These are phyloP conservation scores for Oncorhynchus keta DNA, from an alignment of 2,113 vertebrate species.

Conservation along the genomic window DNA sequence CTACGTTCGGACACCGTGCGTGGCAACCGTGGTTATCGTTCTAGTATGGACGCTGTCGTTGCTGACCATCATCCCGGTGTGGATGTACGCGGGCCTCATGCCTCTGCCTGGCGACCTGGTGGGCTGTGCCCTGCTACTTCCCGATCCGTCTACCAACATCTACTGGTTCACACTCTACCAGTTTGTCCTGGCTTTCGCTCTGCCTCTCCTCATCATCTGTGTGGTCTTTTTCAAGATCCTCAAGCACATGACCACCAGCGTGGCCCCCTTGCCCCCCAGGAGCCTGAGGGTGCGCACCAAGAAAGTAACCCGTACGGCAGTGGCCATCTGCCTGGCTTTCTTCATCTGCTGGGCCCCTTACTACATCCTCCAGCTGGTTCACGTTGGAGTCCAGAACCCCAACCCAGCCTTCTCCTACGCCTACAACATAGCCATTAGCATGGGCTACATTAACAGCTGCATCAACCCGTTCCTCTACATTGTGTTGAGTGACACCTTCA, in stretches of 20 bases:
- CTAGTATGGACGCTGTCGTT: slow-evolving; percentile 81
- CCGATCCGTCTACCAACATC: slow-evolving; percentile 74
- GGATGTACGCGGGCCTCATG: slow-evolving; percentile 85
- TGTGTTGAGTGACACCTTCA: slow-evolving; percentile 71
- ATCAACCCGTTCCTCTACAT: slow-evolving; percentile 77
- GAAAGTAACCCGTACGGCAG: slow-evolving; percentile 84
- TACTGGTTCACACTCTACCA: slow-evolving; percentile 89
- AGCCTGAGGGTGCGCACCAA: slow-evolving; percentile 75
- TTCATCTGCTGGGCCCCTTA: slow-evolving; percentile 85
- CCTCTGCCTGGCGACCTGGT: slow-evolving; percentile 75
- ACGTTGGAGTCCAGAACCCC: slow-evolving; percentile 69
- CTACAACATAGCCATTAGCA: slow-evolving; percentile 75
- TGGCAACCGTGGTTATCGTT: slow-evolving; percentile 71
- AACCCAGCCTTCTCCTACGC: slow-evolving; percentile 64
- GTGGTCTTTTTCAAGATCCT: slow-evolving; percentile 83
- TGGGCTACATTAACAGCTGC: slow-evolving; percentile 78
- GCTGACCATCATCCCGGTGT: slow-evolving; percentile 81
- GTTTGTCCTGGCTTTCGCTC: slow-evolving; percentile 82
- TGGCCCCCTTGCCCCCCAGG: slow-evolving; percentile 78
- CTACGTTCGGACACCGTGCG: slow-evolving; percentile 72
- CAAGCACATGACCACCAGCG: slow-evolving; percentile 80
- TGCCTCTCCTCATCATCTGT: slow-evolving; percentile 79
- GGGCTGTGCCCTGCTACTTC: slow-evolving; percentile 82
- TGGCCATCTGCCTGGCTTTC: slow-evolving; percentile 83
- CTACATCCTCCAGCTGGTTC: slow-evolving; percentile 74